Conservation (phyloP, 2,113 vertebrate species). For the Collichthys lucidus region DNA sequence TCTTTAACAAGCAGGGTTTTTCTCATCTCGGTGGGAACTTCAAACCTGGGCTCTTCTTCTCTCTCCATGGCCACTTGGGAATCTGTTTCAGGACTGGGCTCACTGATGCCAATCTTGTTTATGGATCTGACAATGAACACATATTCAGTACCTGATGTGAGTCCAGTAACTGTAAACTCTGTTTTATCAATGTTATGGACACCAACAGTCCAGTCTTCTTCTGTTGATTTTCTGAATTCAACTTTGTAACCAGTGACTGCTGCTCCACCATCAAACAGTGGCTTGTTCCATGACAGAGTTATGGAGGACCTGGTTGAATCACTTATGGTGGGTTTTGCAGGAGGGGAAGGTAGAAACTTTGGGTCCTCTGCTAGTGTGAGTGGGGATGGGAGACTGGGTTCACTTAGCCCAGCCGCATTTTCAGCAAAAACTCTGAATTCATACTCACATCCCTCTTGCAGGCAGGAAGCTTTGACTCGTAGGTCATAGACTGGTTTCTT, state of each 20-base stretch:
- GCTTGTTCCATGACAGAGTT: slow-evolving; percentile 94
- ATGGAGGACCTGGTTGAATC: slow-evolving; percentile 91
- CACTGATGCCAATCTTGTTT: slow-evolving; percentile 94
- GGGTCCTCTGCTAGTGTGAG: slow-evolving; percentile 93
- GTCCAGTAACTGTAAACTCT: slow-evolving; percentile 90
- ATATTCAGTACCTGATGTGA: slow-evolving; percentile 90
- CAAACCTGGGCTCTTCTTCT: slow-evolving; percentile 95
- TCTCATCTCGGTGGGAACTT: slow-evolving; percentile 93
- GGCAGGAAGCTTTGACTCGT: slow-evolving; percentile 93
- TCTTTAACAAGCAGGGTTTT: slow-evolving; percentile 95
- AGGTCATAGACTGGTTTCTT: slow-evolving; percentile 98
- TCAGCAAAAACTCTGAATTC: slow-evolving; percentile 97
- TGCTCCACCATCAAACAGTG: slow-evolving; percentile 95
- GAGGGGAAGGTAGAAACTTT: slow-evolving; percentile 92
- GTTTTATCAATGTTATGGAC: slow-evolving; percentile 90
- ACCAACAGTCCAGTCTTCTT: slow-evolving; percentile 92
- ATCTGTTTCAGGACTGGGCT: slow-evolving; percentile 92
- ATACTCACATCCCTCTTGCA: slow-evolving; percentile 94
- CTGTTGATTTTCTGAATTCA: slow-evolving; percentile 90
- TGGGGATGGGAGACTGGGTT: slow-evolving; percentile 89
- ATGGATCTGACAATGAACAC: slow-evolving; percentile 92
- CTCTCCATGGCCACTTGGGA: slow-evolving; percentile 91
- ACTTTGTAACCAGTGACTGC: slow-evolving; percentile 93
- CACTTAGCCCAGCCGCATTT: slow-evolving; percentile 95
- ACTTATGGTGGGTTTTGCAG: slow-evolving; percentile 90